Base-by-base conservation (phyloP, 2,797 vertebrate species). In the Myotis findleyi region DNA sequence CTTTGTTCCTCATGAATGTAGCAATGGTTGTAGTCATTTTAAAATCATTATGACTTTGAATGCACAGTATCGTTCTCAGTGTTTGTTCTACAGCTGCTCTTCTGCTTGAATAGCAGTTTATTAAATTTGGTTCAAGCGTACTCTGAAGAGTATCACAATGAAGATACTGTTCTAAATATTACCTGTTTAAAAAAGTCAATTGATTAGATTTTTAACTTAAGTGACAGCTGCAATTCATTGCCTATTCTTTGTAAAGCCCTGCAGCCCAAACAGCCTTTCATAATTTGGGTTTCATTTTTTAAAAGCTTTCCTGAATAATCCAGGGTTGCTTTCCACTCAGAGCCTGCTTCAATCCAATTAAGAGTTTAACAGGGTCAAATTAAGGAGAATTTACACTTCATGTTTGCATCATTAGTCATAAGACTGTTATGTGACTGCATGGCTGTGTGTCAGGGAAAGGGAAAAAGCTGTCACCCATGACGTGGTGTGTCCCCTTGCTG, bases 281-380 rank as follows among this genome's bases (percentile, higher is more conserved):
- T 98, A 97, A 98, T 97, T 98, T 98, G 97, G 98, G 97, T 98
- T 98, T 98, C 97, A 94, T 98, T 98, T 98, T 97, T 95, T 98
- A 98, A 98, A 98, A 97, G 98, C 96, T 95, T 98, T 97, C 97
- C 97, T 98, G 98, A 99, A 99, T 99, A 99, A 99, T 98, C 98
- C 96, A 98, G 96, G 97, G 97, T 98, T 98, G 98, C 98, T 98
- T 98, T 98, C 98, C 98, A 98, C 98, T 98, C 96, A 80, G 96
- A 98, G 98, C 97, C 93, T 94, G 97, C 98, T 98, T 98, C 99
- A 99, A 99, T 99, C 99, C 99, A 99, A 99, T 99, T 99, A 99
- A 98, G 98, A 98, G 98, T 99, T 99, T 99, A 99, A 99, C 99
- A 99, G 99, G 99, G 99, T 99, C 99, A 99, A 98, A 98, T 99